phyloP scores from a whole-genome alignment of 2,113 vertebrate species.

The Engystomops pustulosus region DNA sequence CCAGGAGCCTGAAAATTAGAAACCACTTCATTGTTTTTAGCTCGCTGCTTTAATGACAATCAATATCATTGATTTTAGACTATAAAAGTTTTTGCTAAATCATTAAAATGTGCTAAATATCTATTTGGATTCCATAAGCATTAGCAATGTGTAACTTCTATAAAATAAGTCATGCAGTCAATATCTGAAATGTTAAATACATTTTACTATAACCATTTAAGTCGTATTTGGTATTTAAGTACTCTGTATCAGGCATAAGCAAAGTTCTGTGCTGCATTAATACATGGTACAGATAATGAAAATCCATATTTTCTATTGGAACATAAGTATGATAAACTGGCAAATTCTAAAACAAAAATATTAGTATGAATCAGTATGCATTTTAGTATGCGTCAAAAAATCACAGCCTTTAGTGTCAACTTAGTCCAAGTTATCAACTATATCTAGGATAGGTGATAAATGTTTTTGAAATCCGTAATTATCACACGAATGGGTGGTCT shows the following conservation, averaged over 20 bases:
- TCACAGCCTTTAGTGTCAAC: too few species aligned
- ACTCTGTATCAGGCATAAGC: neutral
- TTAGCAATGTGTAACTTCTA: conserved; percentile 59
- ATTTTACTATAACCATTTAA: conserved; percentile 46
- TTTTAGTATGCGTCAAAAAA: too few species aligned
- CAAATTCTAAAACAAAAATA: too few species aligned
- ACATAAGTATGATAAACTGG: too few species aligned
- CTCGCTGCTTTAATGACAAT: conserved; percentile 80
- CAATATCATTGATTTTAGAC: conserved; percentile 77
- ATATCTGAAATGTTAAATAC: conserved; percentile 61
- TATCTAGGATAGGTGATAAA: too few species aligned
- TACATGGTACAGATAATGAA: too few species aligned
- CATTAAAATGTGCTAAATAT: conserved; percentile 73
- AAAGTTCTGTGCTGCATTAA: neutral
- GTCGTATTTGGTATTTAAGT: conserved; percentile 25
- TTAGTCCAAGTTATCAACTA: too few species aligned
- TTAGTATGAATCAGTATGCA: too few species aligned
- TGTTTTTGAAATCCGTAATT: too few species aligned
- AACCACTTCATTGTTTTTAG: conserved; percentile 78
- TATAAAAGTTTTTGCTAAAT: conserved; percentile 77
- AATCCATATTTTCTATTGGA: neutral
- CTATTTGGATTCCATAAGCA: conserved; percentile 67
- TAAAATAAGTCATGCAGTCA: conserved; percentile 59
- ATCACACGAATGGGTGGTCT: too few species aligned
- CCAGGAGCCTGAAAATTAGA: conserved; percentile 78